Evolutionary conservation across 2,797 vertebrate species (phyloP).

Genomic region (Centropyge bicolor): DNA sequence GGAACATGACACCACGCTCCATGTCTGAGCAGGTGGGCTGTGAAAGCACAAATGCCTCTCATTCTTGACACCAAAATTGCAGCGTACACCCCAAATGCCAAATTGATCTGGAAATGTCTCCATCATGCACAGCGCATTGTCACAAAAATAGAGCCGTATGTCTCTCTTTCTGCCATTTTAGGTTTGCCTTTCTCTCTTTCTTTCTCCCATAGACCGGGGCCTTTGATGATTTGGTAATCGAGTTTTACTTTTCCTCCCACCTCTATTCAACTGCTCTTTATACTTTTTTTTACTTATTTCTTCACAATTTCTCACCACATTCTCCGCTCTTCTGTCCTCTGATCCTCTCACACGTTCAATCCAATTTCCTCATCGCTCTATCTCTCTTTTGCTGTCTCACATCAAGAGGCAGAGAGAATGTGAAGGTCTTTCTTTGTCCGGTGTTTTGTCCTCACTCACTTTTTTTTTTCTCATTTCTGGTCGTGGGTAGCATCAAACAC

Average conservation of each 20-base stretch:
- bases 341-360: constrained; percentile 54
- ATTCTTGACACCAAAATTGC: constrained; percentile 26
- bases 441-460: constrained; percentile 6
- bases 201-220: constrained; percentile 4
- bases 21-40: constrained; percentile 14
- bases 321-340: constrained; percentile 32
- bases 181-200: constrained; percentile 17
- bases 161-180: constrained; percentile 34
- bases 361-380: constrained; percentile 54
- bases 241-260: constrained; percentile 52
- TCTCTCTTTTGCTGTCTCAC: constrained; percentile 37
- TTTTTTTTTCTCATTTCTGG: constrained; percentile 25
- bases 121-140: constrained; percentile 4
- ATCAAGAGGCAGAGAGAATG: constrained; percentile 16
- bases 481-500: constrained; percentile 59
- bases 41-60: constrained; percentile 14
- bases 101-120: constrained; percentile 41
- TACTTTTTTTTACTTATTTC: constrained; percentile 38
- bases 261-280: constrained; percentile 44
- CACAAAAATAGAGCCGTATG: constrained; percentile 34
- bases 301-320: constrained; percentile 36
- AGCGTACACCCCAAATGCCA: constrained; percentile 11
- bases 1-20: background rate
- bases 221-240: constrained; percentile 52
- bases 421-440: constrained; percentile 43